Conservation (phyloP, 92 coral and sea anemone species). For the Pocillopora grandis region DNA sequence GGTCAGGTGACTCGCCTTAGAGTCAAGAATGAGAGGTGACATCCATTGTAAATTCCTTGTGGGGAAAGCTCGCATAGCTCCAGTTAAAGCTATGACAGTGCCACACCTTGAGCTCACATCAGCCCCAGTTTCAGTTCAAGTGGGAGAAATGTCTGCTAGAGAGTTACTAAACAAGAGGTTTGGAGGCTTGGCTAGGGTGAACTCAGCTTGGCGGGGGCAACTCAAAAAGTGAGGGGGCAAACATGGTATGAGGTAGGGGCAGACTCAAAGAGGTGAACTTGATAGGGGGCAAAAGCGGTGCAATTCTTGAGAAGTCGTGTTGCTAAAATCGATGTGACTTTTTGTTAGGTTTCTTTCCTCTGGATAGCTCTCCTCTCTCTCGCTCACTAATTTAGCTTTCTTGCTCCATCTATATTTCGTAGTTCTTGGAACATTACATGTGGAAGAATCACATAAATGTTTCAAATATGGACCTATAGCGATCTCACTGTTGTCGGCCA, state of each 20-base stretch:
- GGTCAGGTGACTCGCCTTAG: slow-evolving; percentile 26
- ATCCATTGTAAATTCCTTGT: slow-evolving; percentile 45
- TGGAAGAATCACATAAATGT: not conserved
- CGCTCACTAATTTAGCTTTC: not conserved
- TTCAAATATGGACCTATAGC: slow-evolving; percentile 32
- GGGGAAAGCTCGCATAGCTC: slow-evolving; percentile 42
- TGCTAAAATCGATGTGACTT: too few species aligned
- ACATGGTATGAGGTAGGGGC: too few species aligned
- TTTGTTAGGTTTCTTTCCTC: not conserved
- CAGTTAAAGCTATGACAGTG: slow-evolving; percentile 21
- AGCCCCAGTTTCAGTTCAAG: slow-evolving; percentile 46
- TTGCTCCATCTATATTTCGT: slow-evolving; percentile 25
- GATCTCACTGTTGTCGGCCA: slow-evolving; percentile 10
- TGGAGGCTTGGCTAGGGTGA: too few species aligned
- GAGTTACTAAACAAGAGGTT: slow-evolving; percentile 4
- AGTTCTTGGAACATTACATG: slow-evolving; percentile 18
- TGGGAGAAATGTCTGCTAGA: slow-evolving; percentile 23
- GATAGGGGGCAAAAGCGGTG: too few species aligned
- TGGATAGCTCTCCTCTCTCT: not conserved
- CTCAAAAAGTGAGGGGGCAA: too few species aligned
- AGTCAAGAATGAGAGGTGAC: slow-evolving; percentile 16
- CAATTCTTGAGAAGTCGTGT: too few species aligned
- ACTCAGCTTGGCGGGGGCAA: too few species aligned
- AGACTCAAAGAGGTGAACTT: too few species aligned
- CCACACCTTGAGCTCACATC: slow-evolving; percentile 56